Evolutionary conservation across 2,797 vertebrate genomes (phyloP), one percentile per base, ranked within the genome.

Genomic region (Notolabrus celidotus): DNA sequence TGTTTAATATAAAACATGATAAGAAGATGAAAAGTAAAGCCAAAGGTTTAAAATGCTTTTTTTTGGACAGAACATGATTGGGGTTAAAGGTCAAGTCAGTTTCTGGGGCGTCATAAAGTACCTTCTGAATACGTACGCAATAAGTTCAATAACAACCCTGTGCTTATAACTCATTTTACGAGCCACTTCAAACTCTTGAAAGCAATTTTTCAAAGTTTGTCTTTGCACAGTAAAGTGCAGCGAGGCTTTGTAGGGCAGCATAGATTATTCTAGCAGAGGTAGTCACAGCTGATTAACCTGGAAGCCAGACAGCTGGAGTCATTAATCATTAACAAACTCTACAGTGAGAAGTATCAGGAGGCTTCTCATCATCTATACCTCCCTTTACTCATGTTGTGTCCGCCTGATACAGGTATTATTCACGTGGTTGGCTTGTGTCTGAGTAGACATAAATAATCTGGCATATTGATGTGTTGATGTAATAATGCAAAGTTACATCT

Each of bases 231-330:
- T 25, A 15, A 23, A 46, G 22, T 23, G 45, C 45, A 15, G 20
- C 12, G 22, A 47, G 5, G 11, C 22, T 43, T 23, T 27, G 20
- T 46, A 22, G 39, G 45, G 50, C 43, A 6, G 51, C 19, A 20
- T 34, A 33, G 38, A 66, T 10, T 39, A 0, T 41, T 53, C 4
- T 15, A 6, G 29, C 46, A 7, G 46, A 49, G 27, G 39, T 20
- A 17, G 10, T 49, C 60, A 49, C 12, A 58, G 31, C 54, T 70
- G 47, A 65, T 64, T 22, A 59, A 27, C 15, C 53, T 19, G 63
- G 50, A 49, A 60, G 41, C 27, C 45, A 47, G 45, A 68, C 52
- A 63, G 63, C 67, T 46, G 45, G n/a, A 60, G 54, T 39, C 45
- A 60, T 74, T 5, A 41, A 52, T 73, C 49, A 74, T 52, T 14